Percentiles rank a stretch among this genome's conserved stretches.
These are phyloP conservation scores for Setipinna tenuifilis DNA, from an alignment of 2,797 vertebrate species.

Conservation along the genomic window DNA sequence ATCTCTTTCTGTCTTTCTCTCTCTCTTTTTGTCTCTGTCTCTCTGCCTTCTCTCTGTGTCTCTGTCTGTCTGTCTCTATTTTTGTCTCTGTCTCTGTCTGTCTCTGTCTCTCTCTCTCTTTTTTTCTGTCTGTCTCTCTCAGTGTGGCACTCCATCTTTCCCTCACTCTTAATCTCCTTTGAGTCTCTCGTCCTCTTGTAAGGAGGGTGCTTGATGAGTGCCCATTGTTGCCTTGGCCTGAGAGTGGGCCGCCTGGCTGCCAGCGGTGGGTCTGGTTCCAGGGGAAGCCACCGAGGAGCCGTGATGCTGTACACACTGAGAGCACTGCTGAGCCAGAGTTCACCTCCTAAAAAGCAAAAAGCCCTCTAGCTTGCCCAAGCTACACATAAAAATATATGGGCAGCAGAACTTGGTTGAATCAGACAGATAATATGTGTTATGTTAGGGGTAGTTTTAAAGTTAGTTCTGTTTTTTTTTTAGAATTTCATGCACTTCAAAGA, in stretches of 20 bases:
- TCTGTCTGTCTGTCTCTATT: neutral
- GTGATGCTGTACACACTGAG: neutral
- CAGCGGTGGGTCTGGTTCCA: neutral
- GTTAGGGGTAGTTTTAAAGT: too few species aligned
- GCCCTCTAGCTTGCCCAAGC: too few species aligned
- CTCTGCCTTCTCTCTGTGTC: neutral
- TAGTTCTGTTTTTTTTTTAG: too few species aligned
- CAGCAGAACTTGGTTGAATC: too few species aligned
- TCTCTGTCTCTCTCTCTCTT: neutral
- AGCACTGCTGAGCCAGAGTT: too few species aligned
- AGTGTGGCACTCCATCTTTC: neutral
- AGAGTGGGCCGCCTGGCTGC: neutral
- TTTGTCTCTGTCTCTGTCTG: neutral
- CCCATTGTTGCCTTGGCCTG: neutral
- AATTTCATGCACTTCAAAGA: too few species aligned
- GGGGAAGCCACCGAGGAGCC: neutral
- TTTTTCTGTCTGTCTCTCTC: neutral
- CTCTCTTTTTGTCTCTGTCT: neutral
- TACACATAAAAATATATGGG: too few species aligned
- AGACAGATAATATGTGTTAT: too few species aligned
- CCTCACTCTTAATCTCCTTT: neutral
- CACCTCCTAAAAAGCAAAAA: too few species aligned
- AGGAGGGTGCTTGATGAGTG: neutral
- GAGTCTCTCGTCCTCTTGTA: neutral
- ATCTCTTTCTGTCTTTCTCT: constrained; percentile 9